These are phyloP conservation scores for Malacosoma neustria DNA, from an alignment of 2,888 invertebrate species.

Conservation along the genomic window DNA sequence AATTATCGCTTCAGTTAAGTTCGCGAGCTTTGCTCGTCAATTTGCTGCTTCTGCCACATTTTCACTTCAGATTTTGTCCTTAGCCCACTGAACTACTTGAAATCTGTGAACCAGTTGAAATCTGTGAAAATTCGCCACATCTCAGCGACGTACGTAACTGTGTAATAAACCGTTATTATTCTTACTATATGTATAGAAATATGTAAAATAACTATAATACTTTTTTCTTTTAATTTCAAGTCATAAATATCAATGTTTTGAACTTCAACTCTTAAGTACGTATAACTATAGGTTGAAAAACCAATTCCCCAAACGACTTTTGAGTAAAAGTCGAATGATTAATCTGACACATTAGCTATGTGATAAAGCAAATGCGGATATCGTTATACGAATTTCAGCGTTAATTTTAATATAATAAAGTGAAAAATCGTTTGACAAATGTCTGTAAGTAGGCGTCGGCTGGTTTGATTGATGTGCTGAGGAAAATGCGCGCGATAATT, in stretches of 20 bases:
- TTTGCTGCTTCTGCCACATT: too few species aligned
- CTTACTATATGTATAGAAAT: too few species aligned
- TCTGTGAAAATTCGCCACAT: too few species aligned
- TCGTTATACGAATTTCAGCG: constrained; percentile 5
- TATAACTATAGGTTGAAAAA: not conserved
- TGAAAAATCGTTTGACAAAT: constrained; percentile 4
- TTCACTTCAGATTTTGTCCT: too few species aligned
- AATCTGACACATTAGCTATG: constrained; percentile 15
- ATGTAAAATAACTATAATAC: too few species aligned
- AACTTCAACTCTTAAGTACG: not conserved
- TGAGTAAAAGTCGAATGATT: constrained; percentile 17
- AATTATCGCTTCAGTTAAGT: too few species aligned
- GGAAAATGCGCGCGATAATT: constrained; percentile 16
- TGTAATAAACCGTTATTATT: too few species aligned
- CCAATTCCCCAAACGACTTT: constrained; percentile 6
- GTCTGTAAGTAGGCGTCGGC: not conserved
- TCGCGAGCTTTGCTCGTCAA: too few species aligned
- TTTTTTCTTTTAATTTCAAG: too few species aligned
- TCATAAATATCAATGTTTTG: not conserved
- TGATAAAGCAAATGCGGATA: constrained; percentile 17
- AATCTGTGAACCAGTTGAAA: too few species aligned
- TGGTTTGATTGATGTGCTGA: constrained; percentile 13
- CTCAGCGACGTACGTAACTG: too few species aligned
- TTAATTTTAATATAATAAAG: constrained; percentile 8
- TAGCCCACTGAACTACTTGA: too few species aligned